Evolutionary conservation across 1,140 invertebrate species (phyloP).

Genomic region (Cyclargus thomasi): DNA sequence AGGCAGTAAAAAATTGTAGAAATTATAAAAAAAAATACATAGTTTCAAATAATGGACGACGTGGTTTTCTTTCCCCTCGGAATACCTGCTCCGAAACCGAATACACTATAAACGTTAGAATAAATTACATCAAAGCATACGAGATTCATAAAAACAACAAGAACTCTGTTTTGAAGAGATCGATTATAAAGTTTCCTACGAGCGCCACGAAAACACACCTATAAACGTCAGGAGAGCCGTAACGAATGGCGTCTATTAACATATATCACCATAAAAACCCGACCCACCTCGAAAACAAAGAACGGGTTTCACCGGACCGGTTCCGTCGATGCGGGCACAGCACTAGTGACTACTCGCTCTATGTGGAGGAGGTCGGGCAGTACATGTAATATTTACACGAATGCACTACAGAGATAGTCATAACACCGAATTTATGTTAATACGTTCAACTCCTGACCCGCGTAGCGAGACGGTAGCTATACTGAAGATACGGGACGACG

Average conservation of each 20-base stretch:
- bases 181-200: conserved; percentile 12
- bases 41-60: conserved; percentile 65
- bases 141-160: conserved; percentile 19
- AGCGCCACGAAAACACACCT: conserved; percentile 8
- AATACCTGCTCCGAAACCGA: background rate
- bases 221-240: conserved; percentile 1
- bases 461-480: background rate
- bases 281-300: conserved; percentile 17
- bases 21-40: conserved; percentile 71
- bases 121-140: background rate
- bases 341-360: background rate
- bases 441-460: background rate
- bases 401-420: background rate
- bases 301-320: conserved; percentile 11
- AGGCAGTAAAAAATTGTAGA: conserved; percentile 70
- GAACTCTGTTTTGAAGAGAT: background rate
- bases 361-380: background rate
- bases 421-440: background rate
- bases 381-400: background rate
- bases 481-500: background rate
- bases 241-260: conserved; percentile 16
- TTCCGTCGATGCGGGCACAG: background rate
- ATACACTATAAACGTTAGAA: background rate
- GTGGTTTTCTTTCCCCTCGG: conserved; percentile 44
- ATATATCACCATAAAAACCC: conserved; percentile 19